These are phyloP conservation scores for Dastarcus helophoroides DNA, from an alignment of 2,888 invertebrate species.

Conservation along the genomic window DNA sequence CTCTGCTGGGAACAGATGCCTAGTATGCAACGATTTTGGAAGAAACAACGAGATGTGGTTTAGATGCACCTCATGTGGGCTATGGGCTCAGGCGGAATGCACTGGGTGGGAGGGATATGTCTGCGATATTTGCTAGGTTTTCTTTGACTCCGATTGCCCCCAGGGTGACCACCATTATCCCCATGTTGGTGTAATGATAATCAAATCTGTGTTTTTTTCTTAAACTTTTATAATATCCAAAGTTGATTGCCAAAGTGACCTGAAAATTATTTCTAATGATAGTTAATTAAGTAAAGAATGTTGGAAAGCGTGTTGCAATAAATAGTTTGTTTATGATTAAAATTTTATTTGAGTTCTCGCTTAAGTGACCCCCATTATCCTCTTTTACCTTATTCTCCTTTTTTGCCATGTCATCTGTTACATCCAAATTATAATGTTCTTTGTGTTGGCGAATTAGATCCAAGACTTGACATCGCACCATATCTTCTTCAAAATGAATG, in stretches of 20 bases:
- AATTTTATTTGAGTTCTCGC: slow-evolving; percentile 10
- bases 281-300: slow-evolving; percentile 9
- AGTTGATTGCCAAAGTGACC: slow-evolving; percentile 9
- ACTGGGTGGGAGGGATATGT: slow-evolving; percentile 11
- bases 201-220: slow-evolving; percentile 12
- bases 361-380: slow-evolving; percentile 12
- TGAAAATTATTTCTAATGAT: slow-evolving; percentile 10
- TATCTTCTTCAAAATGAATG: no score
- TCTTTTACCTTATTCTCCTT: slow-evolving; percentile 11
- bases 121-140: slow-evolving; percentile 10
- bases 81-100: slow-evolving; percentile 13
- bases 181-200: slow-evolving; percentile 8
- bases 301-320: slow-evolving; percentile 10
- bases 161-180: slow-evolving; percentile 8
- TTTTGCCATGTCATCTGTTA: no score
- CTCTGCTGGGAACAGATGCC: slow-evolving; percentile 11
- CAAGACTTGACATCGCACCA: no score
- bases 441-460: no score
- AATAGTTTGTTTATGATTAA: slow-evolving; percentile 10
- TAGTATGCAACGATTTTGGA: slow-evolving; percentile 12
- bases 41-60: slow-evolving; percentile 14
- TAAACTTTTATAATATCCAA: slow-evolving; percentile 8
- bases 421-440: no score
- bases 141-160: slow-evolving; percentile 10
- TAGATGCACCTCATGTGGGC: slow-evolving; percentile 13